These are phyloP conservation scores for Anagyrus pseudococci DNA, from an alignment of 2,888 invertebrate species.

Conservation along the genomic window DNA sequence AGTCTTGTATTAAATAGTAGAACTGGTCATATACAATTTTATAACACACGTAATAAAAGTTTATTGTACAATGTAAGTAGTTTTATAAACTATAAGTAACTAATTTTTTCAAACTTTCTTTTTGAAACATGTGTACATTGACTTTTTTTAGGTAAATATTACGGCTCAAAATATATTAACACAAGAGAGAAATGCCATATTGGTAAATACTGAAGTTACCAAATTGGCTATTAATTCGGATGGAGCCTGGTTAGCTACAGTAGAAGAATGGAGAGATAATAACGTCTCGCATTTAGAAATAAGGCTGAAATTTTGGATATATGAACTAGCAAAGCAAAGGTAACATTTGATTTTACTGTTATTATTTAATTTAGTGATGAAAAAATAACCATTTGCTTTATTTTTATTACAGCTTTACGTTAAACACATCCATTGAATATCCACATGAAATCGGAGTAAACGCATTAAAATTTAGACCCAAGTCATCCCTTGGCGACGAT, in stretches of 20 bases:
- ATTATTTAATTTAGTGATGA: neutral
- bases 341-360: conserved; percentile 52
- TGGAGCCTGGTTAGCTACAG: conserved; percentile 78
- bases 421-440: conserved; percentile 77
- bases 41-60: conserved; percentile 69
- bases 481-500: conserved; percentile 51
- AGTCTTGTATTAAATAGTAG: conserved; percentile 75
- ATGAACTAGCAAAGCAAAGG: conserved; percentile 67
- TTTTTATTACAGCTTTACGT: conserved; percentile 65
- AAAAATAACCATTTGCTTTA: conserved; percentile 11
- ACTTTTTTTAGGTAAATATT: conserved; percentile 69
- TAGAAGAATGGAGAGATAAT: conserved; percentile 69
- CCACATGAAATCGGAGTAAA: conserved; percentile 72
- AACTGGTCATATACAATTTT: conserved; percentile 79
- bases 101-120: neutral
- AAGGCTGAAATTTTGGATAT: conserved; percentile 80
- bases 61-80: conserved; percentile 74
- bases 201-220: conserved; percentile 72
- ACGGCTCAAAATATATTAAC: conserved; percentile 75
- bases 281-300: conserved; percentile 68
- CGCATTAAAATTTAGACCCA: conserved; percentile 69
- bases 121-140: conserved; percentile 6
- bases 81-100: neutral
- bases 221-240: conserved; percentile 71
- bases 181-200: conserved; percentile 66